Percentiles rank a stretch among this genome's conserved stretches.
These are phyloP conservation scores for Cynaeus angustus DNA, from an alignment of 2,888 invertebrate species.

Conservation along the genomic window DNA sequence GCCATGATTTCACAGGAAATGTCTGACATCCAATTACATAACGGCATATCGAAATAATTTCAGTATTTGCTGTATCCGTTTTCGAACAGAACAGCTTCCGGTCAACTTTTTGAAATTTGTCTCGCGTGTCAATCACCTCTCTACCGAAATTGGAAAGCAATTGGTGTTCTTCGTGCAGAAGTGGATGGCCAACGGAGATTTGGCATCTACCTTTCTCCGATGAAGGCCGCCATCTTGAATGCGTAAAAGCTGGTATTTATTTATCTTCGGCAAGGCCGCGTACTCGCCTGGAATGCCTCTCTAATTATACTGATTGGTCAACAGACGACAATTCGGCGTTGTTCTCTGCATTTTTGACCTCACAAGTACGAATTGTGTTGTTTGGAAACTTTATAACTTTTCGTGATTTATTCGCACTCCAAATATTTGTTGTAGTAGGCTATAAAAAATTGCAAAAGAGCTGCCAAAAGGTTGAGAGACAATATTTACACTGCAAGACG, in stretches of 20 bases:
- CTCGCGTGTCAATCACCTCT: constrained; percentile 38
- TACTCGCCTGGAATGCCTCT: constrained; percentile 59
- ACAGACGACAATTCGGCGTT: constrained; percentile 18
- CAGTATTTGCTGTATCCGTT: constrained; percentile 18
- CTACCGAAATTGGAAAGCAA: constrained; percentile 38
- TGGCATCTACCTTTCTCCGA: constrained; percentile 59
- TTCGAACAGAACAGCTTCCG: constrained; percentile 27
- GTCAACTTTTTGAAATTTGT: constrained; percentile 33
- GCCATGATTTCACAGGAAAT: constrained; percentile 19
- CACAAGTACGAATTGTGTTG: constrained; percentile 9
- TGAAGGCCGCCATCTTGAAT: constrained; percentile 58
- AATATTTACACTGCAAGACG: constrained; percentile 27
- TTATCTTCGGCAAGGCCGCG: constrained; percentile 60
- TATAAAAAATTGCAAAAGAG: constrained; percentile 22
- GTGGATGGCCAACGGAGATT: constrained; percentile 50
- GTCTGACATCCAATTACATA: constrained; percentile 15
- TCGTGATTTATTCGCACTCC: constrained; percentile 36
- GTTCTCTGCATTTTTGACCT: constrained; percentile 24
- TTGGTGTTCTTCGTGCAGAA: constrained; percentile 17
- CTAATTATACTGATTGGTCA: constrained; percentile 38
- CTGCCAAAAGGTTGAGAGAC: not conserved
- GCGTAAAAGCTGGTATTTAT: constrained; percentile 47
- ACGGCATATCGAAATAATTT: constrained; percentile 24
- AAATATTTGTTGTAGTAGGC: constrained; percentile 29
- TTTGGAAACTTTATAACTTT: constrained; percentile 17